These are phyloP conservation scores for Cerastoderma edule DNA, from an alignment of 2,888 invertebrate species.

Conservation along the genomic window DNA sequence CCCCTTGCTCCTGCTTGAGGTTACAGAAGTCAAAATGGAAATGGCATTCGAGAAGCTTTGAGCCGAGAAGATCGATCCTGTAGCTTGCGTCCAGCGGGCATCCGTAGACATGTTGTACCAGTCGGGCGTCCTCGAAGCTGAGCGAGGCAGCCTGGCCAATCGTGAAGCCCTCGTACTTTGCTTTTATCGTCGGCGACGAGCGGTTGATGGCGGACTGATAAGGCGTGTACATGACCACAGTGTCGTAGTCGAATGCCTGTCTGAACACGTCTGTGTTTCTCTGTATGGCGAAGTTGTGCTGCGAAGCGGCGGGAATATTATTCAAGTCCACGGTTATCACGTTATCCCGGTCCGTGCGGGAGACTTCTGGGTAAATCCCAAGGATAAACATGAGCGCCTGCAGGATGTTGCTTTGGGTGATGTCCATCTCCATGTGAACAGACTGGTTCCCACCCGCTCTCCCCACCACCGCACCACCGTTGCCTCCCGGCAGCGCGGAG, in stretches of 20 bases:
- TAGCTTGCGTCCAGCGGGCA: constrained; percentile 53
- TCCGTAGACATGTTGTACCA: constrained; percentile 57
- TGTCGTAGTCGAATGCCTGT: constrained; percentile 59
- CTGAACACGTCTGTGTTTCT: constrained; percentile 38
- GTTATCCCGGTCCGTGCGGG: constrained; percentile 57
- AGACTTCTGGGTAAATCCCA: constrained; percentile 55
- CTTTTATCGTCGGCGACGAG: constrained; percentile 54
- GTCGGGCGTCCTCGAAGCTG: constrained; percentile 55
- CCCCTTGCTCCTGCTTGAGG: constrained; percentile 47
- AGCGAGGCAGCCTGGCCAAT: constrained; percentile 58
- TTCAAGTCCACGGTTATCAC: constrained; percentile 43
- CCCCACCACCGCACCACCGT: constrained; percentile 44
- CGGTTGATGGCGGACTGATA: constrained; percentile 55
- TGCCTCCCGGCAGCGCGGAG: constrained; percentile 30
- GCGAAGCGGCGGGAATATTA: constrained; percentile 42
- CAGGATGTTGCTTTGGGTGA: constrained; percentile 55
- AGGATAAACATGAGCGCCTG: constrained; percentile 51
- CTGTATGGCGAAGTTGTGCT: constrained; percentile 20
- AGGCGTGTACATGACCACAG: constrained; percentile 60
- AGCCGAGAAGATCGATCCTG: constrained; percentile 32
- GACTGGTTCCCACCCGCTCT: constrained; percentile 50
- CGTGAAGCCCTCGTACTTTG: constrained; percentile 53
- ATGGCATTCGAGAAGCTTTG: constrained; percentile 42
- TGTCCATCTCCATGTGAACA: constrained; percentile 43
- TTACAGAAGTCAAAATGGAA: constrained; percentile 59